These are phyloP conservation scores for Scatophagus argus DNA, from an alignment of 2,113 vertebrate species.

Conservation along the genomic window DNA sequence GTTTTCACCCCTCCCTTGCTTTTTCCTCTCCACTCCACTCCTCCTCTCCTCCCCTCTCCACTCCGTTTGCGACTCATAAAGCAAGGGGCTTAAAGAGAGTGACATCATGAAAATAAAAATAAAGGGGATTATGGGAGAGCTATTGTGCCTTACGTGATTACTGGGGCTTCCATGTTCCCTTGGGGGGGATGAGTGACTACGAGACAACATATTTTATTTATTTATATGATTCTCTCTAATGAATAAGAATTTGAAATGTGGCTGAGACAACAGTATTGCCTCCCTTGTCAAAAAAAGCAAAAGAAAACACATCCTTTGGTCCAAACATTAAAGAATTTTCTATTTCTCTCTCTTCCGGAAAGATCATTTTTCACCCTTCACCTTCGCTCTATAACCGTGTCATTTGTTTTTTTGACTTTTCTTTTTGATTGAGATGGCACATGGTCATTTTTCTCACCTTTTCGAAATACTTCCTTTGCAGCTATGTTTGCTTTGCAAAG, in stretches of 20 bases:
- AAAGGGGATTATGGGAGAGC: conserved; percentile 81
- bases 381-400: conserved; percentile 59
- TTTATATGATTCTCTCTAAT: conserved; percentile 74
- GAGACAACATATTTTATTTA: conserved; percentile 78
- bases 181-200: conserved; percentile 72
- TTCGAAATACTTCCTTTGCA: conserved; percentile 62
- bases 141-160: conserved; percentile 82
- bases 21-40: conserved; percentile 64
- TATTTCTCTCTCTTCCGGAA: conserved; percentile 42
- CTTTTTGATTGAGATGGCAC: neutral
- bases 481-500: conserved; percentile 51
- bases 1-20: conserved; percentile 80
- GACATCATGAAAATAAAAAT: conserved; percentile 86
- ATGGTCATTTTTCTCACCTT: conserved; percentile 49
- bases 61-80: conserved; percentile 79
- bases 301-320: conserved; percentile 36
- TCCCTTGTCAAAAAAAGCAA: conserved; percentile 31
- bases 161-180: conserved; percentile 72
- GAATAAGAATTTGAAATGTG: conserved; percentile 74
- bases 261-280: conserved; percentile 40
- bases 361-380: conserved; percentile 47
- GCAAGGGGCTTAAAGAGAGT: conserved; percentile 81
- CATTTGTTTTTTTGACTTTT: neutral
- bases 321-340: conserved; percentile 47
- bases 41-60: conserved; percentile 65